Evolutionary conservation across 2,797 vertebrate genomes (phyloP).

Genomic region (Vultur gryphus): DNA sequence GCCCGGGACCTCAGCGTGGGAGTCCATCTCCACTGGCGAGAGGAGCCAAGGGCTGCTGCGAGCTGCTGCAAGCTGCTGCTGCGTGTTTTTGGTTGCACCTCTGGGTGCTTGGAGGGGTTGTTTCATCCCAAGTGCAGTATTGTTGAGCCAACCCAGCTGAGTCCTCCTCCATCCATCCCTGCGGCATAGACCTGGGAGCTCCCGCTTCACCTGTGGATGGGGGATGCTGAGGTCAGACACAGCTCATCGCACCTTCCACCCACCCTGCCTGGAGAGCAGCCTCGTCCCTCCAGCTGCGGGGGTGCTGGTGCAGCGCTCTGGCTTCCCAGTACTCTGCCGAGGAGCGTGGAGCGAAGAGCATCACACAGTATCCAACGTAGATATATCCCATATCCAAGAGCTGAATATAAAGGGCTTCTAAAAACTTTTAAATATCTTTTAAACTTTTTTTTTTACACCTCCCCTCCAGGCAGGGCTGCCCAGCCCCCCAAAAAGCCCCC

Average conservation of each 20-base stretch:
- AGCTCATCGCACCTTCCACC: not conserved
- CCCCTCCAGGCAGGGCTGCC: not conserved
- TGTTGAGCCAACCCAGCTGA: not conserved
- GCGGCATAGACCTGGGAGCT: not conserved
- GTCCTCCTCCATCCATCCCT: not conserved
- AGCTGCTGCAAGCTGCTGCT: not conserved
- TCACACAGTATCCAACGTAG: accelerated
- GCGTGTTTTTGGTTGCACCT: accelerated
- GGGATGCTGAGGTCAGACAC: not conserved
- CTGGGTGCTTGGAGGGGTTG: not conserved
- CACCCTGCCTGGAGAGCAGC: not conserved
- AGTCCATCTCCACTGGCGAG: accelerated
- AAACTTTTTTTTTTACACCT: not conserved
- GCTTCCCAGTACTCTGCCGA: not conserved
- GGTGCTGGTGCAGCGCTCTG: not conserved
- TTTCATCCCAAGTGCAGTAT: not conserved
- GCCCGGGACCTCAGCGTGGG: not conserved
- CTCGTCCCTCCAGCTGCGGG: accelerated
- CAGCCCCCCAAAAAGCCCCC: accelerated
- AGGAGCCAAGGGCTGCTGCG: not conserved
- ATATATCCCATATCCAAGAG: not conserved
- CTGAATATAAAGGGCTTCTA: not conserved
- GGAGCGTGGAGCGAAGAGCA: not conserved
- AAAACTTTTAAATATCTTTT: not conserved
- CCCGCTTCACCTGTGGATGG: accelerated